Percentiles rank a stretch among this genome's conserved stretches.
Conservation (phyloP, 2,888 invertebrate genomes). For the Helobdella robusta region DNA sequence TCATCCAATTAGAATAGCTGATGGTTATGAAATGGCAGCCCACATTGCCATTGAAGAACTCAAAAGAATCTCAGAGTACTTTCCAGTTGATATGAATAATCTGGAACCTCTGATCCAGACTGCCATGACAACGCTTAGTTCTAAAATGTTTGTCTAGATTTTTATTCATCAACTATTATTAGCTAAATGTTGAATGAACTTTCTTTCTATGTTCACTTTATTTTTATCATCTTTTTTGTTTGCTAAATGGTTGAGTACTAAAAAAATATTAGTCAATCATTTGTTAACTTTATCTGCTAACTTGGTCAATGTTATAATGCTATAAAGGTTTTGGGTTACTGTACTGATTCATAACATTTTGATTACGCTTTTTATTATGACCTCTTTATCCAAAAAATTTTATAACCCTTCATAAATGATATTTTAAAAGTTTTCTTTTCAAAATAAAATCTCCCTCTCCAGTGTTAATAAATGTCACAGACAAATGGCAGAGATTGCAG, state of each 20-base stretch:
- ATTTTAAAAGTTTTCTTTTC: not conserved
- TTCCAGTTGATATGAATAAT: conserved; percentile 72
- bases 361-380: no score
- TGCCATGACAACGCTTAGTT: conserved; percentile 95
- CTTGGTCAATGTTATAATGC: no score
- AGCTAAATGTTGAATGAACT: no score
- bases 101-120: conserved; percentile 78
- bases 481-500: conserved; percentile 97
- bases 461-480: conserved; percentile 87
- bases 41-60: conserved; percentile 74
- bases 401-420: not conserved
- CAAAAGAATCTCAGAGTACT: conserved; percentile 76
- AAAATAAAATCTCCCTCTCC: conserved; percentile 33
- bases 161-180: no score
- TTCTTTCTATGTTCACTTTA: not conserved
- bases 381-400: no score
- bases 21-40: conserved; percentile 94
- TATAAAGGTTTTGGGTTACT: no score
- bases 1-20: conserved; percentile 95
- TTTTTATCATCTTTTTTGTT: not conserved
- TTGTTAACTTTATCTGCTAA: no score
- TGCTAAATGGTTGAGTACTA: no score
- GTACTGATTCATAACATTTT: no score
- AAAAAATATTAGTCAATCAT: no score
- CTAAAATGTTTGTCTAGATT: conserved; percentile 75